phyloP scores from a whole-genome alignment of 2,888 invertebrate species.

The Odontocolon sp. region DNA sequence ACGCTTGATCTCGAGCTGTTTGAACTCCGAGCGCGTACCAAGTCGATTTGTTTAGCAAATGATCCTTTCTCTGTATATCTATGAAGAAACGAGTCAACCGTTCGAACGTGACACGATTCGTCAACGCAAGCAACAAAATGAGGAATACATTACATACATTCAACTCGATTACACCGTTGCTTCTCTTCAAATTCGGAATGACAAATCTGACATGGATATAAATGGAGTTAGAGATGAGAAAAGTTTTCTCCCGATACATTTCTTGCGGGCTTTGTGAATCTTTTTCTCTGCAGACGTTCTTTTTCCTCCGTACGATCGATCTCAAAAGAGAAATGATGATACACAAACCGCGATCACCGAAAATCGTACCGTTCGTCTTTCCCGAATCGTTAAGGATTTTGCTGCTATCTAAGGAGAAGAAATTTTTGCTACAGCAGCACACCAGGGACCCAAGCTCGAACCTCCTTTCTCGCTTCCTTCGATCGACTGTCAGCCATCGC shows the following conservation, averaged over 20 bases:
- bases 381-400: constrained; percentile 5
- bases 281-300: neutral
- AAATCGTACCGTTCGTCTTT: constrained; percentile 7
- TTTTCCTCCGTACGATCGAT: neutral
- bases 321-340: neutral
- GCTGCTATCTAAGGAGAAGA: constrained; percentile 7
- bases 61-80: neutral
- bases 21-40: constrained; percentile 8
- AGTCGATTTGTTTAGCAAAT: constrained; percentile 32
- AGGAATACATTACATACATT: neutral
- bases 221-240: constrained; percentile 16
- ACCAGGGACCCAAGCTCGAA: neutral
- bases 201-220: no score
- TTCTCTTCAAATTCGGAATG: no score
- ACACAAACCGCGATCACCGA: neutral
- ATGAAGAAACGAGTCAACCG: constrained; percentile 1
- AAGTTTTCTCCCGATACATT: neutral
- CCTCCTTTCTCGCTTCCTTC: constrained; percentile 3
- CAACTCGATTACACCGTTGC: no score
- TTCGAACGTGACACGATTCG: constrained; percentile 28
- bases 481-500: neutral
- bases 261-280: neutral
- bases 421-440: constrained; percentile 6
- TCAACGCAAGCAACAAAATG: neutral
- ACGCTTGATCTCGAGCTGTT: neutral